Percentiles rank a stretch among this genome's conserved stretches.
Evolutionary conservation across 2,113 vertebrate genomes (phyloP).

Genomic region (Cariama cristata): DNA sequence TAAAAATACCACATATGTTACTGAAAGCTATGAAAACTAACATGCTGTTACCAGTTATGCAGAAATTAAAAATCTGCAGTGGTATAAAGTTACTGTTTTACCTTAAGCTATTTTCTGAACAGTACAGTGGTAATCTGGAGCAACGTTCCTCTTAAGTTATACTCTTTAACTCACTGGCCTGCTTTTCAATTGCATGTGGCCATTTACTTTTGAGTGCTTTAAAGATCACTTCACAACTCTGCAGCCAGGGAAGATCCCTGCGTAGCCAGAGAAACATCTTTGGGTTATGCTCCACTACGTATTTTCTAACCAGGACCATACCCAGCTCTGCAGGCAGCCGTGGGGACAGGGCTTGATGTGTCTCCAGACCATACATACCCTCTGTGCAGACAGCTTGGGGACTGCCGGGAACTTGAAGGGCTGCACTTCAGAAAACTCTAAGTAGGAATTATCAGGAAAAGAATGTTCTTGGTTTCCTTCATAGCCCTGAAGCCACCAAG

Average conservation of each 20-base stretch:
- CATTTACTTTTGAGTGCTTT: background rate
- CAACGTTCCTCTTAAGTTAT: background rate
- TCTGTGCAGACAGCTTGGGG: background rate
- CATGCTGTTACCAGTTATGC: background rate
- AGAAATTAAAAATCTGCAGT: background rate
- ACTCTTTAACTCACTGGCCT: background rate
- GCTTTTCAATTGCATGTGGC: background rate
- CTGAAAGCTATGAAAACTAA: background rate
- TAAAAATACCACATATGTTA: background rate
- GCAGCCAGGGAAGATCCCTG: background rate
- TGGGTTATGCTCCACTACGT: background rate
- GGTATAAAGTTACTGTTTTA: background rate
- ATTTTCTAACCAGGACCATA: background rate
- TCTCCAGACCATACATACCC: background rate
- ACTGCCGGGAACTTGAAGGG: background rate
- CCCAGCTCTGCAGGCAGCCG: background rate
- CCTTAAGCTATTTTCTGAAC: background rate
- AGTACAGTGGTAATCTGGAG: background rate
- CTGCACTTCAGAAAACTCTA: background rate
- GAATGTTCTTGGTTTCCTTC: background rate
- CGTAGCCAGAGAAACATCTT: background rate
- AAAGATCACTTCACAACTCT: background rate
- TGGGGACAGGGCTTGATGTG: fast-evolving
- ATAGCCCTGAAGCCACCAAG: background rate
- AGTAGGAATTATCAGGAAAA: background rate